phyloP scores from a whole-genome alignment of 2,797 vertebrate species.

The Caiman crocodilus region DNA sequence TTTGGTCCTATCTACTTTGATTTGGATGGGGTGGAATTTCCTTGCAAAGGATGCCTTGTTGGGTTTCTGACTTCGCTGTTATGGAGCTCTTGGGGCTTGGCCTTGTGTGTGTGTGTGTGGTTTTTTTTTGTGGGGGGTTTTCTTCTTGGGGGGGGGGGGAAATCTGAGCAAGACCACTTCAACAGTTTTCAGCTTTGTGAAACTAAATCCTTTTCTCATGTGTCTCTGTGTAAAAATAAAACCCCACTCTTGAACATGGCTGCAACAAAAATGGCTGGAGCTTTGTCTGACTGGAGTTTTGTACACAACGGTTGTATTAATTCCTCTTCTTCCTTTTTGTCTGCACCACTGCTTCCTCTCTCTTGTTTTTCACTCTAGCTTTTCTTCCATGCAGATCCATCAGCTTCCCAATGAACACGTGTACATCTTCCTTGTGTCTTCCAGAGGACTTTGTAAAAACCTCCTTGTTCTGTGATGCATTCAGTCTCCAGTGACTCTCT shows the following conservation, averaged over 20 bases:
- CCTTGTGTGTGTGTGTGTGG: no score
- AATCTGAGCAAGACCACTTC: no score
- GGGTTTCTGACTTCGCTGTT: no score
- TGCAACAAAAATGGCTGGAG: background rate
- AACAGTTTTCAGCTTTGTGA: no score
- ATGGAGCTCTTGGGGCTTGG: no score
- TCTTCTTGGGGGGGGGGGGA: no score
- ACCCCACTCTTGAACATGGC: background rate
- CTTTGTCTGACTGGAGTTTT: background rate
- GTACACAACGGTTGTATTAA: background rate
- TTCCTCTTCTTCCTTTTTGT: background rate
- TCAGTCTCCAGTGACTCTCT: background rate
- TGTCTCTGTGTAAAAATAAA: background rate
- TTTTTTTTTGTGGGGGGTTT: no score
- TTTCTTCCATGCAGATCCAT: background rate
- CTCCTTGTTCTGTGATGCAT: background rate
- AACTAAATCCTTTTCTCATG: no score
- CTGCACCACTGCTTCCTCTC: background rate
- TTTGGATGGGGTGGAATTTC: no score
- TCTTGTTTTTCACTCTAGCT: background rate
- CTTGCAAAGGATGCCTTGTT: no score
- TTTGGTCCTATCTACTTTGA: no score
- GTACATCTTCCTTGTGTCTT: background rate
- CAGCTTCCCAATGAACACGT: background rate
- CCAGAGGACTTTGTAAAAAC: background rate